A percentile compares a stretch with the other conserved stretches of the same genome.
Evolutionary conservation across 2,113 vertebrate species (phyloP).

Genomic region (Syngnathoides biaculeatus): DNA sequence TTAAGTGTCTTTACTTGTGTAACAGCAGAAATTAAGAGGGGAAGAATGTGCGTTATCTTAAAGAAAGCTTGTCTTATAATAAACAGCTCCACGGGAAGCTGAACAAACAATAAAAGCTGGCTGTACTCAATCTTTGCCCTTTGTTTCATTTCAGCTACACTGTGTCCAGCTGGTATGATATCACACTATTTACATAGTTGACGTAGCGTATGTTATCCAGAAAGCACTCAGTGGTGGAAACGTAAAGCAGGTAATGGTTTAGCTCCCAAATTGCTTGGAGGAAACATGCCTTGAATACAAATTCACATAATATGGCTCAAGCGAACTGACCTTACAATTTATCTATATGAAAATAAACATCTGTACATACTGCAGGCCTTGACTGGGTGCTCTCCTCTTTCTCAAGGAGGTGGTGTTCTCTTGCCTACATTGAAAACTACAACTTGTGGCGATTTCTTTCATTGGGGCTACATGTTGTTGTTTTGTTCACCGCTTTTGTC

Average conservation of each 20-base stretch:
- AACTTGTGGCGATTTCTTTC: conserved; percentile 24
- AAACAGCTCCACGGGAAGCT: background rate
- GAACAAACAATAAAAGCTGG: background rate
- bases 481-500: conserved; percentile 2
- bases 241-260: background rate
- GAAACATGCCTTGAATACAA: background rate
- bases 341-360: background rate
- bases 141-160: background rate
- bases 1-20: background rate
- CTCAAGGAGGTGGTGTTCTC: conserved; percentile 20
- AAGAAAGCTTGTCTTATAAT: background rate
- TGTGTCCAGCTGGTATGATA: conserved; percentile 6
- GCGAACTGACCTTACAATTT: background rate
- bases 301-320: background rate
- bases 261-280: background rate
- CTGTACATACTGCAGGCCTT: background rate
- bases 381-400: conserved; percentile 12
- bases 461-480: conserved; percentile 27
- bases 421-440: conserved; percentile 21
- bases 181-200: conserved; percentile 7
- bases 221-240: conserved; percentile 1
- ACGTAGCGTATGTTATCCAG: background rate
- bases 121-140: background rate
- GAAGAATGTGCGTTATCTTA: background rate
- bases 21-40: background rate